A percentile compares a stretch with the other conserved stretches of the same genome.
phyloP scores from a whole-genome alignment of 2,888 invertebrate species.

The Apoda limacodes region DNA sequence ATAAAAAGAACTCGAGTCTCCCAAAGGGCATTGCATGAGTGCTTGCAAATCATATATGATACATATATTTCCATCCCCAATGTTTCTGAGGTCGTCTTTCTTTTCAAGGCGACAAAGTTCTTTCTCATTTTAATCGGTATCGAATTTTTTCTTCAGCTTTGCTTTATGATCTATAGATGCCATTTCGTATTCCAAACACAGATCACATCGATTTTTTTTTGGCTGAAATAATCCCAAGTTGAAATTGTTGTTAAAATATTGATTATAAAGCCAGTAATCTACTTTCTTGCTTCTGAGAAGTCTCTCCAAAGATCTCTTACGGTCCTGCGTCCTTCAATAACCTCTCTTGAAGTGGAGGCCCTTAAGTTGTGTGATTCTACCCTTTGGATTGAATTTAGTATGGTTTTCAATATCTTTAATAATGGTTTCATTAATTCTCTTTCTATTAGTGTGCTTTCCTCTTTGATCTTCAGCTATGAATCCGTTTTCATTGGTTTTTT shows the following conservation, averaged over 20 bases:
- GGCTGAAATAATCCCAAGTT: conserved; percentile 17
- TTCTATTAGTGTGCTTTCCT: conserved; percentile 2
- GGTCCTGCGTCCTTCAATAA: conserved; percentile 5
- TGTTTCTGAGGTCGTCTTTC: conserved; percentile 15
- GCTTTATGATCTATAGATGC: conserved; percentile 8
- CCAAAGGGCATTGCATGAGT: too few relatives aligned
- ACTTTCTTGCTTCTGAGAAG: neutral
- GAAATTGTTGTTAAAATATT: too few relatives aligned
- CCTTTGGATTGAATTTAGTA: too few relatives aligned
- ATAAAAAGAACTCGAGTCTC: too few relatives aligned
- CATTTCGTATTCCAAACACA: conserved; percentile 16
- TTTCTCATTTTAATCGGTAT: conserved; percentile 19
- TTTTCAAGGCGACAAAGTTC: conserved; percentile 19
- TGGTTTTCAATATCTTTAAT: too few relatives aligned
- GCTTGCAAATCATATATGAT: conserved; percentile 21
- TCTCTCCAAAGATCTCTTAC: conserved; percentile 5
- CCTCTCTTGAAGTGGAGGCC: conserved; percentile 5
- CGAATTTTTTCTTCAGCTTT: conserved; percentile 17
- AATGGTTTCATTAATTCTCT: conserved; percentile 1
- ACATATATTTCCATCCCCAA: conserved; percentile 15
- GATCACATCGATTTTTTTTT: conserved; percentile 22
- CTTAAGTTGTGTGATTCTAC: conserved; percentile 10
- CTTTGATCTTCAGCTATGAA: conserved; percentile 1
- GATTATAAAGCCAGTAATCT: conserved; percentile 3
- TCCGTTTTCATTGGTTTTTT: neutral